These are phyloP conservation scores for Trimorus sp. DNA, from an alignment of 2,888 invertebrate genomes.

Conservation along the genomic window DNA sequence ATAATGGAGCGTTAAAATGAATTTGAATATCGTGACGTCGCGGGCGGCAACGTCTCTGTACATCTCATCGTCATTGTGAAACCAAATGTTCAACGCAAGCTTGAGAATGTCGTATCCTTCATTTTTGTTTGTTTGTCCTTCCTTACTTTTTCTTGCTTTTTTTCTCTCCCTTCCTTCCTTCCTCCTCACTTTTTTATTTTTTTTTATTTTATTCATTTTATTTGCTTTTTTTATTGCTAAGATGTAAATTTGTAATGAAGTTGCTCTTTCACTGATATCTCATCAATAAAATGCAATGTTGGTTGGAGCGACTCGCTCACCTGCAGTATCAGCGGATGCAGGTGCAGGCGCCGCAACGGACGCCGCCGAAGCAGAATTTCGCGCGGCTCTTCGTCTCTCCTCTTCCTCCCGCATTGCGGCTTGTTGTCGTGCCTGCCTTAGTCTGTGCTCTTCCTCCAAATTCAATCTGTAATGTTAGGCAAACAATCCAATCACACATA, in stretches of 20 bases:
- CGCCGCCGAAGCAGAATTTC: slow-evolving; percentile 78
- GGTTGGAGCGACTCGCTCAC: slow-evolving; percentile 81
- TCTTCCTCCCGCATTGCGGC: slow-evolving; percentile 84
- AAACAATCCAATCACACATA: not conserved
- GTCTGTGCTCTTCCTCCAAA: slow-evolving; percentile 87
- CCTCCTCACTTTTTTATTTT: slow-evolving; percentile 14
- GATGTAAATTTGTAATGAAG: slow-evolving; percentile 41
- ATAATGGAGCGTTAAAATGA: slow-evolving; percentile 33
- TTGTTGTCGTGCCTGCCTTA: slow-evolving; percentile 84
- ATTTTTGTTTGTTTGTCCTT: not conserved
- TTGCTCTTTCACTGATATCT: slow-evolving; percentile 70
- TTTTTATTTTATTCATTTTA: slow-evolving; percentile 16
- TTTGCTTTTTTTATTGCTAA: slow-evolving; percentile 18
- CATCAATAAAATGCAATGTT: slow-evolving; percentile 81
- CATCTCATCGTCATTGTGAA: slow-evolving; percentile 31
- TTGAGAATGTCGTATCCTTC: slow-evolving; percentile 33
- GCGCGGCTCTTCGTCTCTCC: slow-evolving; percentile 81
- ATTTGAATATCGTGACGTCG: slow-evolving; percentile 16
- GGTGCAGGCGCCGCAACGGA: slow-evolving; percentile 78
- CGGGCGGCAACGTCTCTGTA: slow-evolving; percentile 24
- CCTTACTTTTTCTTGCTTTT: no score
- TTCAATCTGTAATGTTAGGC: slow-evolving; percentile 83
- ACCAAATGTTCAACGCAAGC: slow-evolving; percentile 35
- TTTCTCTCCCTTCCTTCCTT: slow-evolving; percentile 12
- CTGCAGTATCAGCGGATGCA: slow-evolving; percentile 80